Evolutionary conservation across 2,888 invertebrate species (phyloP), one percentile per base, ranked within the genome.

Genomic region (Mimas tiliae): DNA sequence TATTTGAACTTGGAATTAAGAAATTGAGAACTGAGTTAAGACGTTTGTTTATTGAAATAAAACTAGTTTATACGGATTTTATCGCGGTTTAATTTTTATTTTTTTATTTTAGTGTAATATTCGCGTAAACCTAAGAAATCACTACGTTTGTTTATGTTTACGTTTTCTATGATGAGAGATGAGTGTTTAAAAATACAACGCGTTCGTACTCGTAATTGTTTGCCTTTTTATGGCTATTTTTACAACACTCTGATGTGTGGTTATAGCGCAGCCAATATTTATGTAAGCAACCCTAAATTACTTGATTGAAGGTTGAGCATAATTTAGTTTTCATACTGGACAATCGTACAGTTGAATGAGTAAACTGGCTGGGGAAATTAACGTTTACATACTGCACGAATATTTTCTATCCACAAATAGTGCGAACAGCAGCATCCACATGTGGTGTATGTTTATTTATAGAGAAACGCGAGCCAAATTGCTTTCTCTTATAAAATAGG

Each of bases 391-490:
- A 67, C 48, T 66, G 67, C 67, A 67, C 63, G 63, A 68, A 74
- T 72, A 74, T 74, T 75, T 71, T 74, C 70, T 75, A 74, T 73
- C 68, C 64, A 66, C 75, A 81, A 81, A 80, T 81, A 83, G 76
- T 84, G 70, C 76, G 72, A 78, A 77, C 73, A 76, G 69, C 72
- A 78, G 69, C 72, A 77, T 76, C 72, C 69, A 76, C 71, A 74
- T 69, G 74, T 74, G 74, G 69, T 75, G 69, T 71, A 79, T 81
- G 81, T 82, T 83, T 88, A 88, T 90, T 88, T 85, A 85, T 86
- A 86, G 80, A 81, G 74, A 80, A 81, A 81, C 84, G 76, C 79
- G 82, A 80, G 90, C 90, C 88, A 91, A 91, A 88, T 87, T 74
- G 87, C 88, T 91, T 91, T 91, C 87, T 82, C 88, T 85, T 82